These are phyloP conservation scores for Yponomeuta plumbellus DNA, from an alignment of 2,888 invertebrate genomes.

Conservation along the genomic window DNA sequence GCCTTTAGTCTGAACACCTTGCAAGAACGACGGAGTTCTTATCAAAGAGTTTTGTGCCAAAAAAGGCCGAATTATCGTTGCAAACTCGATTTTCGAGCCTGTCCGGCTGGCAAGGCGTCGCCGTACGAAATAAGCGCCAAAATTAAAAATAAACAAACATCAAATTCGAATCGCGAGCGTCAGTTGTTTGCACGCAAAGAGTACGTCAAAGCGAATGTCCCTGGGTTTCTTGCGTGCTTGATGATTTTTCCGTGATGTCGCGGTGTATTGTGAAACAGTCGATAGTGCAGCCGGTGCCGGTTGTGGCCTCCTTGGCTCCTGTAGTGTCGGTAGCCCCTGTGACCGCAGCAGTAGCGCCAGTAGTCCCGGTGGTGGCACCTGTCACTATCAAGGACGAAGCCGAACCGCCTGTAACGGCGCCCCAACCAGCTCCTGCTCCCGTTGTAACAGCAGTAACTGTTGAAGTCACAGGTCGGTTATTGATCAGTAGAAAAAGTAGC, in stretches of 20 bases:
- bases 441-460: constrained; percentile 25
- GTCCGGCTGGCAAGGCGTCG: constrained; percentile 45
- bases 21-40: neutral
- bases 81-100: constrained; percentile 7
- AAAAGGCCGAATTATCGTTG: constrained; percentile 1
- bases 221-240: constrained; percentile 15
- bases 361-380: constrained; percentile 23
- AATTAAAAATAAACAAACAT: constrained; percentile 73
- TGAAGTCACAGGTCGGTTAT: constrained; percentile 13
- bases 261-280: constrained; percentile 71
- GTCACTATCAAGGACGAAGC: constrained; percentile 31
- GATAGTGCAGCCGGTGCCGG: constrained; percentile 48
- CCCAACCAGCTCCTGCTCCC: constrained; percentile 26
- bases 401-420: constrained; percentile 26
- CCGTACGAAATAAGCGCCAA: constrained; percentile 64
- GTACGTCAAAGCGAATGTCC: constrained; percentile 41
- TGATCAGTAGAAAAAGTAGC: constrained; percentile 4
- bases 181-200: constrained; percentile 53
- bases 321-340: constrained; percentile 23
- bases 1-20: neutral
- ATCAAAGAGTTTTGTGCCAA: neutral
- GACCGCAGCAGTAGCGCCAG: constrained; percentile 12
- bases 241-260: constrained; percentile 42
- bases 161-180: constrained; percentile 68
- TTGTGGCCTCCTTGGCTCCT: constrained; percentile 29